Conservation (phyloP, 2,113 vertebrate species). For the Falco punctatus region DNA sequence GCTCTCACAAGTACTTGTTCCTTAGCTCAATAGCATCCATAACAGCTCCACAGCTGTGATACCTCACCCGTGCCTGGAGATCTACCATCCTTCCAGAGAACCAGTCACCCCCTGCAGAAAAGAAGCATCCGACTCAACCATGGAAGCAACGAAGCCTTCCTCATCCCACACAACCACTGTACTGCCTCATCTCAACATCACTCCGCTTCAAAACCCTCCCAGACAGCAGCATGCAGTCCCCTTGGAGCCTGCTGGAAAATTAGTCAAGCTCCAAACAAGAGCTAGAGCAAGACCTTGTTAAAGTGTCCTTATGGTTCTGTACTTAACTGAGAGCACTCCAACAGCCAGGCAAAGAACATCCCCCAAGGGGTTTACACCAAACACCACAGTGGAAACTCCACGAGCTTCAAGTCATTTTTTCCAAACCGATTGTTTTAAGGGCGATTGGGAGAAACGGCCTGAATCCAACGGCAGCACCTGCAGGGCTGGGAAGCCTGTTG, state of each 20-base stretch:
- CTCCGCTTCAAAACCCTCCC: background rate
- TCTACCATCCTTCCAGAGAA: background rate
- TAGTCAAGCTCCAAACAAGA: background rate
- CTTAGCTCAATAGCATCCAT: background rate
- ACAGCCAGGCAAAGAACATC: background rate
- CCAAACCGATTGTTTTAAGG: background rate
- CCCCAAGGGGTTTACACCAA: background rate
- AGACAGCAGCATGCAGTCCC: background rate
- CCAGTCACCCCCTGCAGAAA: background rate
- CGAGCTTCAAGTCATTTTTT: background rate
- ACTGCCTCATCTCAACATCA: background rate
- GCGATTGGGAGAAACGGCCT: background rate
- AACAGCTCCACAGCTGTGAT: background rate
- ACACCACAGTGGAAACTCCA: background rate
- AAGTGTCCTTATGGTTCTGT: background rate
- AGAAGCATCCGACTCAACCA: background rate
- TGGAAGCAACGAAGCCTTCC: background rate
- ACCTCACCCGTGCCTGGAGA: background rate
- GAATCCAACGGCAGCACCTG: background rate
- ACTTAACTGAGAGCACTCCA: background rate
- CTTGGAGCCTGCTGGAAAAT: background rate
- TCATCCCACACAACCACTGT: background rate
- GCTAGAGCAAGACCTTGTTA: background rate
- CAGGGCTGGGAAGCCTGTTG: background rate
- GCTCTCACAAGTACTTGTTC: background rate